Evolutionary conservation across 2,113 vertebrate species (phyloP).

Genomic region (Phylloscopus trochilus): DNA sequence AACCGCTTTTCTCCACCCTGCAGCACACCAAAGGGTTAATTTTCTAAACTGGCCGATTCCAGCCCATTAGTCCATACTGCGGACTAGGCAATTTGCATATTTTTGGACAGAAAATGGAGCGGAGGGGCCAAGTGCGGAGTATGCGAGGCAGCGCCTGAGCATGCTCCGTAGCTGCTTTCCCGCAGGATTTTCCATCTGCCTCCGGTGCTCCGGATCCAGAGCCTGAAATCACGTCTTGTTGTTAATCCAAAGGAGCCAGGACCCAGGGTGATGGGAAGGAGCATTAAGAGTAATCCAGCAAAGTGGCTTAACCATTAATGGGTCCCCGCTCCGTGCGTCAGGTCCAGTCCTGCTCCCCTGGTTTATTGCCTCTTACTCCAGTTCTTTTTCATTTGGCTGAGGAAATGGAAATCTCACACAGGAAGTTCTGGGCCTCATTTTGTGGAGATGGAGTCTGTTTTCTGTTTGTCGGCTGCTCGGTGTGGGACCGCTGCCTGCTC

Average conservation of each 20-base stretch:
- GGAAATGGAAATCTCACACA: slow-evolving; percentile 80
- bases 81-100: slow-evolving; percentile 67
- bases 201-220: slow-evolving; percentile 61
- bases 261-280: slow-evolving; percentile 60
- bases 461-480: slow-evolving; percentile 73
- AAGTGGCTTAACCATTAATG: slow-evolving; percentile 69
- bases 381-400: slow-evolving; percentile 75
- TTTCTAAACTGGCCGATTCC: slow-evolving; percentile 35
- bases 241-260: slow-evolving; percentile 66
- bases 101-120: slow-evolving; percentile 62
- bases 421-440: slow-evolving; percentile 79
- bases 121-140: slow-evolving; percentile 57
- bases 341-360: slow-evolving; percentile 52
- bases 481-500: slow-evolving; percentile 68
- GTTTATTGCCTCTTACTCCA: slow-evolving; percentile 56
- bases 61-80: slow-evolving; percentile 65
- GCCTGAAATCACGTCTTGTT: slow-evolving; percentile 59
- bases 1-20: neutral
- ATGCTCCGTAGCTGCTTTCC: slow-evolving; percentile 53
- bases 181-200: slow-evolving; percentile 54
- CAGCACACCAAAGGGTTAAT: slow-evolving; percentile 52
- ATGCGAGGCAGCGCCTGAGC: slow-evolving; percentile 53
- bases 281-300: slow-evolving; percentile 64
- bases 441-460: slow-evolving; percentile 77
- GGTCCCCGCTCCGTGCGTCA: slow-evolving; percentile 58